Conservation (phyloP, 2,888 invertebrate genomes). For the Chrysolina haemoptera region DNA sequence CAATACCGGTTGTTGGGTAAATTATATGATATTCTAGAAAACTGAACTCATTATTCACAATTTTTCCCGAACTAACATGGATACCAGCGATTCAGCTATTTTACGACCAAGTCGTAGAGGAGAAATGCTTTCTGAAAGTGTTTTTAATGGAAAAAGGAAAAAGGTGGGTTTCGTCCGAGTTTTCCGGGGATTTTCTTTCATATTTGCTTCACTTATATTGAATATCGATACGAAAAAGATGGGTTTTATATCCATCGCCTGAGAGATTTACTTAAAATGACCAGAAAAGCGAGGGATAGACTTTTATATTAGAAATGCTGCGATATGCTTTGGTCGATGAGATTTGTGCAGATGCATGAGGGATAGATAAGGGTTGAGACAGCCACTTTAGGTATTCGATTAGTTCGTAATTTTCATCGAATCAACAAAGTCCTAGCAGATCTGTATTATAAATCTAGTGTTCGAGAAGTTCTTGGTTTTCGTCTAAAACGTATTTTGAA, state of each 20-base stretch:
- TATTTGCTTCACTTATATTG: slow-evolving; percentile 21
- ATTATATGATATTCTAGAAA: no score
- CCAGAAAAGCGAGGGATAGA: slow-evolving; percentile 31
- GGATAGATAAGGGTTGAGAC: not conserved
- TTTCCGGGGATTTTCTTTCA: slow-evolving; percentile 24
- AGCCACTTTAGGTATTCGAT: no score
- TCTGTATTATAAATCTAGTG: no score
- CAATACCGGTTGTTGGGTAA: no score
- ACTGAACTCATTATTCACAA: no score
- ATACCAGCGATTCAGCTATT: not conserved
- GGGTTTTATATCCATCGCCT: slow-evolving; percentile 19
- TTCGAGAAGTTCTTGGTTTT: no score
- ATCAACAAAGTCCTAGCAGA: no score
- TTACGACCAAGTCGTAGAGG: not conserved
- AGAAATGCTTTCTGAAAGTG: not conserved
- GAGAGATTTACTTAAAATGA: slow-evolving; percentile 34
- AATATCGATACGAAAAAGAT: slow-evolving; percentile 16
- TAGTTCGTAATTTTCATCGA: no score
- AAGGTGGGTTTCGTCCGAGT: slow-evolving; percentile 2
- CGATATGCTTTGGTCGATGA: slow-evolving; percentile 33
- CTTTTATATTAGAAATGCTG: slow-evolving; percentile 34
- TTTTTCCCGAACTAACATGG: not conserved
- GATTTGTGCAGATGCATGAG: slow-evolving; percentile 1
- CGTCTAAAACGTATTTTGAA: no score
- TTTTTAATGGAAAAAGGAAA: slow-evolving; percentile 1